Evolutionary conservation across 37 sponge, comb jelly and placozoan genomes (phyloP).

Genomic region (Chondrosia reniformis): DNA sequence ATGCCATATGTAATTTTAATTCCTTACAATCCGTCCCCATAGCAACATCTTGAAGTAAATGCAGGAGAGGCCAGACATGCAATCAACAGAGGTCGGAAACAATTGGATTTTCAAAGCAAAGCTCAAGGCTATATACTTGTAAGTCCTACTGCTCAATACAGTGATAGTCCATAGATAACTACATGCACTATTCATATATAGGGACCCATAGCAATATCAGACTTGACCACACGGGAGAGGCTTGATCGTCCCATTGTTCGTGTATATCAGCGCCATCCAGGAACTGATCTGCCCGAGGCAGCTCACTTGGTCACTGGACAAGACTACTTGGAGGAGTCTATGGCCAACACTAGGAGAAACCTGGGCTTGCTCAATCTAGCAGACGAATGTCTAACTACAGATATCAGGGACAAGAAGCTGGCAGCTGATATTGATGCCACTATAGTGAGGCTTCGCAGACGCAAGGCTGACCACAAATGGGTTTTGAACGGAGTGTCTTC

Average conservation of each 20-base stretch:
- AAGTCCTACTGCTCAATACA: slow-evolving; percentile 5
- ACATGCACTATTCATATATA: not conserved
- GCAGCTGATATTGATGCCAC: slow-evolving; percentile 50
- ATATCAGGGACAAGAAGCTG: slow-evolving; percentile 62
- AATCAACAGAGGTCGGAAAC: slow-evolving; percentile 37
- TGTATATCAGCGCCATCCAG: slow-evolving; percentile 69
- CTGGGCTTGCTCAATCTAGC: slow-evolving; percentile 60
- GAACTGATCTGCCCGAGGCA: slow-evolving; percentile 81
- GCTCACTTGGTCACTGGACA: slow-evolving; percentile 44
- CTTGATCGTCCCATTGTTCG: slow-evolving; percentile 66
- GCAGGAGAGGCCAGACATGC: slow-evolving; percentile 57
- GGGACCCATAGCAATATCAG: slow-evolving; percentile 65
- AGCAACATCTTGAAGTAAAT: slow-evolving; percentile 76
- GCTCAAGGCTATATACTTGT: slow-evolving; percentile 70
- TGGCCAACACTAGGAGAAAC: slow-evolving; percentile 56
- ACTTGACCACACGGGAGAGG: slow-evolving; percentile 61
- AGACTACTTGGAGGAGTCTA: slow-evolving; percentile 38
- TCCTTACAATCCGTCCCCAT: not conserved
- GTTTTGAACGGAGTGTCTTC: slow-evolving; percentile 43
- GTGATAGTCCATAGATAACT: not conserved
- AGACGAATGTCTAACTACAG: slow-evolving; percentile 34
- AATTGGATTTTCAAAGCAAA: slow-evolving; percentile 41
- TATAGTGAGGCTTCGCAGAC: slow-evolving; percentile 51
- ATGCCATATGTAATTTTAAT: not conserved
- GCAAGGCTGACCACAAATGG: slow-evolving; percentile 68